Base-by-base conservation (phyloP, 2,888 invertebrate species). In the Lottia gigantea region DNA sequence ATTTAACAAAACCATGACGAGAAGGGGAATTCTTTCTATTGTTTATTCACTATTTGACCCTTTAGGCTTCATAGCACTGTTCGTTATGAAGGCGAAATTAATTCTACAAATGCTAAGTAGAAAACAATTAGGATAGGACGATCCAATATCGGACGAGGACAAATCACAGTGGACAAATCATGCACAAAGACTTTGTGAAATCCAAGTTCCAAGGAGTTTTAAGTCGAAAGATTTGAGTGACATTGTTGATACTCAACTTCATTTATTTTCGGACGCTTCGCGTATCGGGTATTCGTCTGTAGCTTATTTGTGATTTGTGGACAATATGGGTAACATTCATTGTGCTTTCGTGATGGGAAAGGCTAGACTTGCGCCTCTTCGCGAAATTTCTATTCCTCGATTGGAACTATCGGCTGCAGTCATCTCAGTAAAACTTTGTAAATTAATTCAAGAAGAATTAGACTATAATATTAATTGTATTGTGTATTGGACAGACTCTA, bases 401-500 rank as follows among this genome's bases (percentile, higher is more conserved):
- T 55, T 55, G 55, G 55, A 55, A 55, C 14, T 55, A 3, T 55
- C 55, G 55, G 55, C 55, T 14, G 55, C 14, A 23, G 55, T 19
- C 12, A 23, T 55, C 1, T 55, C 55, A n/a, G 19, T 55, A 0
- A 55, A 55, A 55, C 19, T 55, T 6, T 55, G 49, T 55, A n/a
- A 55, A n/a, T 55, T 16, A 19, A 16, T 55, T 2, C n/a, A 55
- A 19, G 19, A 19, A 1, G 49, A 55, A 16, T 19, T 55, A 8
- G 49, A 55, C 49, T 55, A 19, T 55, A 2, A 16, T 19, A 55
- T 55, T 55, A 55, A 55, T 19, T 6, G 19, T 19, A 4, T 4
- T 55, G 49, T 55, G 49, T 55, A 55, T 55, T 55, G 49, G 49
- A 55, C 49, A 19, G 49, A 55, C 49, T 55, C 49, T 19, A 16